Evolutionary conservation across 1,140 invertebrate genomes (phyloP), one percentile per base, ranked within the genome.

Genomic region (Argopecten irradians): DNA sequence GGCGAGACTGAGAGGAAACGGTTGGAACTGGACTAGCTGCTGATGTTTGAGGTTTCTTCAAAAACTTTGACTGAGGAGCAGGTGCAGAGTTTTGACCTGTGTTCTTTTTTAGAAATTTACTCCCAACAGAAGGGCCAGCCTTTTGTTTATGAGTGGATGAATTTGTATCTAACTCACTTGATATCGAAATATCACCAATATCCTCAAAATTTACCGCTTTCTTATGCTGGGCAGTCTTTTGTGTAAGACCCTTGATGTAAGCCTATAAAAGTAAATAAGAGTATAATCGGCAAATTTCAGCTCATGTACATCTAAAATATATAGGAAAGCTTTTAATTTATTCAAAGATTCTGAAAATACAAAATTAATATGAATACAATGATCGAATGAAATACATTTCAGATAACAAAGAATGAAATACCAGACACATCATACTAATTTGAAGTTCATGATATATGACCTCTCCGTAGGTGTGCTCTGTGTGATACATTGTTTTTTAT

Each of bases 31-130:
- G 87, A 55, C 86, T 90, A 16, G 90, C 89, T 83, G 89, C 84
- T 36, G 88, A 89, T 43, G 87, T 34, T 35, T 87, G 86, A 2
- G 86, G 87, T 41, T 88, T 88, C 22, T 88, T 90, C 41, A 88
- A 46, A 82, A 87, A 88, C 35, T 88, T 88, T 3, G 86, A 87
- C 13, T 39, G 83, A 19, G 85, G 32, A 36, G 41, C 46, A 82
- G 39, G 39, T 11, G n/a, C 85, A 82, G 88, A 19, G 9, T 86
- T 86, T 32, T 83, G 32, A 9, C 43, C 36, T 39, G 39, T 85
- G 82, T 92, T 92, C 83, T 93, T 93, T 84, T 93, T 93, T 34
- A 93, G 83, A 85, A 92, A 93, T 88, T 92, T 93, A 84, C 90
- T 93, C 9, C 91, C 90, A 33, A 91, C 86, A 32, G 89, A 85